These are phyloP conservation scores for Halictus rubicundus DNA, from an alignment of 1,140 invertebrate species.

Conservation along the genomic window DNA sequence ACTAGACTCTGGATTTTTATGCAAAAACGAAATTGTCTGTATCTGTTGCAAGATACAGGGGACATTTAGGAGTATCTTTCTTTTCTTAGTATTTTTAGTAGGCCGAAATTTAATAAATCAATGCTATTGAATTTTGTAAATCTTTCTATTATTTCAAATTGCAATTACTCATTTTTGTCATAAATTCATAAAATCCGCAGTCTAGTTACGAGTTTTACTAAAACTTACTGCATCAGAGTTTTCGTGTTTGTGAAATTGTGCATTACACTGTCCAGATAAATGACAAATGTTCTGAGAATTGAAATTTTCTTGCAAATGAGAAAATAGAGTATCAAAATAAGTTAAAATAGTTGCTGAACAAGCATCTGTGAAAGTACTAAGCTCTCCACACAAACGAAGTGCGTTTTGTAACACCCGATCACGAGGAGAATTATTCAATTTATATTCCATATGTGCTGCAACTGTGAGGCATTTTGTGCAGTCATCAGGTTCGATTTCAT, in stretches of 20 bases:
- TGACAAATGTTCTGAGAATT: constrained; percentile 86
- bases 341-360: constrained; percentile 87
- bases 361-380: constrained; percentile 88
- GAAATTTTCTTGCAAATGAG: constrained; percentile 83
- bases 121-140: no score
- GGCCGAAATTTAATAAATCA: no score
- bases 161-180: no score
- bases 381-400: constrained; percentile 82
- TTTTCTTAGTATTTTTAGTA: no score
- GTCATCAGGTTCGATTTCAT: constrained; percentile 74
- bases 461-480: constrained; percentile 77
- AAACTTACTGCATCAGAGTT: constrained; percentile 76
- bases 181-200: not conserved
- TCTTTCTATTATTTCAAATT: no score
- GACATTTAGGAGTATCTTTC: no score
- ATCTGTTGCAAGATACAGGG: no score
- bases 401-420: constrained; percentile 68
- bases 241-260: constrained; percentile 85
- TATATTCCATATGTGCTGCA: constrained; percentile 74
- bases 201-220: not conserved
- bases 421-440: constrained; percentile 65
- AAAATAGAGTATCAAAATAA: constrained; percentile 87
- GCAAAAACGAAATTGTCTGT: no score
- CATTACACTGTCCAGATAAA: constrained; percentile 86
- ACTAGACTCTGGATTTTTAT: no score